These are phyloP conservation scores for Strigops habroptila DNA, from an alignment of 2,113 vertebrate species.

Conservation along the genomic window DNA sequence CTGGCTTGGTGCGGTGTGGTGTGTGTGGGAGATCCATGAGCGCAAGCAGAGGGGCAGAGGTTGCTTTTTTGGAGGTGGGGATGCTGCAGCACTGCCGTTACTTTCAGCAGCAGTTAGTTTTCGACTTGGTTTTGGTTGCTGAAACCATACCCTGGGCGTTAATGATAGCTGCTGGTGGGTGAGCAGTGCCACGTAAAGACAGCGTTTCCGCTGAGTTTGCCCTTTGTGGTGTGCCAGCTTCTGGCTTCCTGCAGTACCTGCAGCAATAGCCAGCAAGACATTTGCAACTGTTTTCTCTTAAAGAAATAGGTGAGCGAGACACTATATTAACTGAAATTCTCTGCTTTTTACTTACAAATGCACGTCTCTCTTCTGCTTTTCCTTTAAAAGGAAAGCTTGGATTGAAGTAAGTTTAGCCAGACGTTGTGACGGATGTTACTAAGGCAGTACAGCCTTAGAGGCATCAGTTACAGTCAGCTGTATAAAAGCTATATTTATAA, in stretches of 20 bases:
- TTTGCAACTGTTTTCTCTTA: neutral
- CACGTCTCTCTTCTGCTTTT: neutral
- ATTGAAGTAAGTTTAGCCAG: neutral
- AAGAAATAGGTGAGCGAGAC: neutral
- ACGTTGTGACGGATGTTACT: neutral
- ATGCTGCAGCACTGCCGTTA: neutral
- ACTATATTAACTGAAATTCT: neutral
- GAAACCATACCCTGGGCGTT: neutral
- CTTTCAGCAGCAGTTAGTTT: neutral
- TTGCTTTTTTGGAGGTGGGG: neutral
- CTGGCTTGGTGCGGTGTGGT: neutral
- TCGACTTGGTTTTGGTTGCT: neutral
- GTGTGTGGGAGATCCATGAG: rapidly evolving
- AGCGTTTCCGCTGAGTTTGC: conserved; percentile 12
- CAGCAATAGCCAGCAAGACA: neutral
- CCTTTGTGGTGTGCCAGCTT: conserved; percentile 17
- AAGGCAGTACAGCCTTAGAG: neutral
- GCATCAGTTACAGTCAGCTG: neutral
- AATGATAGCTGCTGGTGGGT: neutral
- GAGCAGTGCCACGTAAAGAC: neutral
- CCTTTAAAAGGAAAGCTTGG: neutral
- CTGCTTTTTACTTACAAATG: neutral
- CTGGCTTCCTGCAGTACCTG: conserved; percentile 34
- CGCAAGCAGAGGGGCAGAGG: neutral
- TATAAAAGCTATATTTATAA: conserved; percentile 9